Percentiles rank a stretch among this genome's conserved stretches.
Conservation (phyloP, 2,113 vertebrate species). For the Neomonachus schauinslandi region DNA sequence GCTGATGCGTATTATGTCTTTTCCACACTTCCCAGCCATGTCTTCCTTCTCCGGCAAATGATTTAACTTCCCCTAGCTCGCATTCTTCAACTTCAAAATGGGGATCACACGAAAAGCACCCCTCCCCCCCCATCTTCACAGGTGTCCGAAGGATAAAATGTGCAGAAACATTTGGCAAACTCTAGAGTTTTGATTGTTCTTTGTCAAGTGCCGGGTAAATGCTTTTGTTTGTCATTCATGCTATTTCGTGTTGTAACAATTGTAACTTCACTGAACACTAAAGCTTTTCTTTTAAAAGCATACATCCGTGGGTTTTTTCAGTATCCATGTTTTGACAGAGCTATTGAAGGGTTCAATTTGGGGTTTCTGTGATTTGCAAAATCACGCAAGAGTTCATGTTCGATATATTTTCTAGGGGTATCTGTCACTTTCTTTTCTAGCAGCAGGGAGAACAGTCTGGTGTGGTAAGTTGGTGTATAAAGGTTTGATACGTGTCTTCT, state of each 20-base stretch:
- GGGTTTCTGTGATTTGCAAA: background rate
- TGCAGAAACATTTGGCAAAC: background rate
- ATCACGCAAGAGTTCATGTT: background rate
- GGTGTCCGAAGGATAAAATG: background rate
- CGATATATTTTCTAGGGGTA: background rate
- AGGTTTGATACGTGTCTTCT: background rate
- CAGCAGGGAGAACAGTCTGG: background rate
- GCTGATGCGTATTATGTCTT: rapidly evolving
- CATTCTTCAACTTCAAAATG: background rate
- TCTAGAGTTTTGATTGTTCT: background rate
- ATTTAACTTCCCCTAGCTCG: background rate
- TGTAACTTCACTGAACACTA: background rate
- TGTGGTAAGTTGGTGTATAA: background rate
- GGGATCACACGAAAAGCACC: background rate
- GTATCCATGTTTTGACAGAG: background rate
- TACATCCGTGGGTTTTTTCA: background rate
- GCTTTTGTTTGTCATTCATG: background rate
- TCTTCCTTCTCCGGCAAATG: background rate
- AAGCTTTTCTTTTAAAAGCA: background rate
- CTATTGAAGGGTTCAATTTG: background rate
- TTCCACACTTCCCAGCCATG: rapidly evolving
- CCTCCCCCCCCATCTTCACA: background rate
- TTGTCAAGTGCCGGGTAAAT: background rate
- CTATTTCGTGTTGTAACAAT: background rate
- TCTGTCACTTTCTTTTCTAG: background rate